Base-by-base conservation (phyloP, 2,888 invertebrate species). In the Dione vanillae region DNA sequence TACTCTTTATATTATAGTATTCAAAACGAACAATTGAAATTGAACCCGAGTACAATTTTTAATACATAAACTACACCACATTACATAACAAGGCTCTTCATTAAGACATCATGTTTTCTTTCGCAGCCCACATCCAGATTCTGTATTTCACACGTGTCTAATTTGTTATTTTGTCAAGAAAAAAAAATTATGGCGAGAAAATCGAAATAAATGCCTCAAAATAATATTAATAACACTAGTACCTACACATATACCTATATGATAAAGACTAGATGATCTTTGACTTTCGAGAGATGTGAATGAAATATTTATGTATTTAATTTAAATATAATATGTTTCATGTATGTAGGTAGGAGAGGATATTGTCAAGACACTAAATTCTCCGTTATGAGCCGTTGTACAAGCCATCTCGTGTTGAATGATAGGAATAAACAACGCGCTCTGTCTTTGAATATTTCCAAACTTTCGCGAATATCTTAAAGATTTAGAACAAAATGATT, bases 121-220 rank as follows among this genome's bases (percentile, higher is more conserved):
- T 54, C 20, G 20, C 19, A 20, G 27, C 59, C 59, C 20, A 59
- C 59, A 14, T 11, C 14, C 3, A 27, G 43, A 43, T 59, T 59
- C 59, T 59, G 59, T 10, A 43, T 59, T 59, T 20, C 59, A 59
- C 43, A 43, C 59, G 59, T 43, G 43, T 43, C 43, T 59, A 43
- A 59, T 59, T 59, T 59, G 41, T n/a, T 37, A 41, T 59, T 41
- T 43, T 59, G 43, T 10, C 12, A 27, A 43, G 27, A 59, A 59
- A 59, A 20, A n/a, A n/a, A 43, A 59, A 43, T 59, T 14, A 43
- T 59, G 9, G 43, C 9, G 35, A 37, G 16, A 20, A 43, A 59
- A 59, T n/a, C n/a, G 14, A n/a, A 43, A 10, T 8, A 14, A 35
- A 59, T 43, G 20, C 20, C 43, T 43, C 43, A n/a, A 43, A 43